Evolutionary conservation across 2,888 invertebrate genomes (phyloP).

Genomic region (Epinotia bilunana): DNA sequence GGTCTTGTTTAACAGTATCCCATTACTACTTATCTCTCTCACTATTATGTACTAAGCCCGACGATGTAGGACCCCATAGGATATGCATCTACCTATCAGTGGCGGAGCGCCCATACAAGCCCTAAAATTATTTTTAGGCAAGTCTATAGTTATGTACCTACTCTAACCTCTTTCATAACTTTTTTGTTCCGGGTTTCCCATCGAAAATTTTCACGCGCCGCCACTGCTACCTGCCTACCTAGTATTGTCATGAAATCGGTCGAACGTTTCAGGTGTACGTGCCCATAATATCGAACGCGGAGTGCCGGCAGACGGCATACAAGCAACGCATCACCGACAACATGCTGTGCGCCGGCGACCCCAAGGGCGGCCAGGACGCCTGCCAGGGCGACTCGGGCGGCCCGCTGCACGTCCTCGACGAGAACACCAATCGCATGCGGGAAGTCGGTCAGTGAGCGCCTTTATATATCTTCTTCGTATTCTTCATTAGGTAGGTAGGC

Average conservation of each 20-base stretch:
- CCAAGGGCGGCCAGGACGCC: constrained; percentile 89
- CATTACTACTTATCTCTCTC: no score
- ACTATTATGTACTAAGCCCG: no score
- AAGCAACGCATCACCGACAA: constrained; percentile 89
- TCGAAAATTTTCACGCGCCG: no score
- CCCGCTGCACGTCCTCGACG: constrained; percentile 86
- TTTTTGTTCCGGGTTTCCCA: no score
- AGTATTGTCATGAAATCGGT: background rate
- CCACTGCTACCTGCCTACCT: background rate
- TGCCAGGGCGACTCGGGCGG: constrained; percentile 94
- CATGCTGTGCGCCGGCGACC: constrained; percentile 92
- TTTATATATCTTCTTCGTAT: background rate
- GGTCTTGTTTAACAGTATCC: no score
- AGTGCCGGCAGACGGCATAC: constrained; percentile 88
- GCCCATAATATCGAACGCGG: constrained; percentile 79
- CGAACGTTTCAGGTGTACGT: constrained; percentile 68
- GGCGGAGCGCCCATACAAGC: no score
- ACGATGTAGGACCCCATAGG: no score
- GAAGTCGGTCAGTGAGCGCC: constrained; percentile 83
- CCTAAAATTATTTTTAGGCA: no score
- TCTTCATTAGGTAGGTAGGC: background rate
- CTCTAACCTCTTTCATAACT: no score
- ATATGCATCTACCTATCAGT: no score
- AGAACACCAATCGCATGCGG: constrained; percentile 75
- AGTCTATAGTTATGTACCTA: no score